Evolutionary conservation across 2,888 invertebrate species (phyloP).

Genomic region (Meghimatium bilineatum): DNA sequence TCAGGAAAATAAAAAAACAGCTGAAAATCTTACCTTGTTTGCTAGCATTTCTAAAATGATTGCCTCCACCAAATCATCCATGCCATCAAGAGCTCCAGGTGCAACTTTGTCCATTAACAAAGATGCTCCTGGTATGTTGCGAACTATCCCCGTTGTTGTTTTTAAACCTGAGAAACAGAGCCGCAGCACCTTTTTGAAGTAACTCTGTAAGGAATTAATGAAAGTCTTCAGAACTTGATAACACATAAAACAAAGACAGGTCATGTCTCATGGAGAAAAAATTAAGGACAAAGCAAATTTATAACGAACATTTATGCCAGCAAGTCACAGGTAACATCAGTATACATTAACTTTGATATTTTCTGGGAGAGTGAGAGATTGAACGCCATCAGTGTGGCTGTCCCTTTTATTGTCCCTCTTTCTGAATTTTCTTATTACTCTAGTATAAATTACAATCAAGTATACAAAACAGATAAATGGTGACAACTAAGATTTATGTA

Average conservation of each 20-base stretch:
- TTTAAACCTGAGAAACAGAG: constrained; percentile 36
- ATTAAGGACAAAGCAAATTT: no score
- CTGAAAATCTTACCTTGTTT: constrained; percentile 25
- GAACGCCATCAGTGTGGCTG: no score
- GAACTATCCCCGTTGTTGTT: constrained; percentile 28
- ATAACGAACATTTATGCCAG: no score
- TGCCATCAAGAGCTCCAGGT: constrained; percentile 27
- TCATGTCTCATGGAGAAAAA: no score
- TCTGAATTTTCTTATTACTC: no score
- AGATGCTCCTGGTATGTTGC: constrained; percentile 35
- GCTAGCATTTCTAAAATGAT: constrained; percentile 40
- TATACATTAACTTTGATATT: no score
- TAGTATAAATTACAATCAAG: neutral
- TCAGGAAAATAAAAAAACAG: no score
- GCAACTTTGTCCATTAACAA: constrained; percentile 23
- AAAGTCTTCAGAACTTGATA: neutral
- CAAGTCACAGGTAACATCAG: no score
- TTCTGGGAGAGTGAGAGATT: no score
- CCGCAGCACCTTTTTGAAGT: constrained; percentile 37
- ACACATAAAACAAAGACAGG: no score
- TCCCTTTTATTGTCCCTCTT: no score
- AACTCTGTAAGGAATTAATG: constrained; percentile 24
- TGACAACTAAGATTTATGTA: neutral
- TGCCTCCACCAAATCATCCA: constrained; percentile 42
- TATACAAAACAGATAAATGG: neutral